Conservation (phyloP, 2,113 vertebrate species). For the Pycnonotus jocosus region DNA sequence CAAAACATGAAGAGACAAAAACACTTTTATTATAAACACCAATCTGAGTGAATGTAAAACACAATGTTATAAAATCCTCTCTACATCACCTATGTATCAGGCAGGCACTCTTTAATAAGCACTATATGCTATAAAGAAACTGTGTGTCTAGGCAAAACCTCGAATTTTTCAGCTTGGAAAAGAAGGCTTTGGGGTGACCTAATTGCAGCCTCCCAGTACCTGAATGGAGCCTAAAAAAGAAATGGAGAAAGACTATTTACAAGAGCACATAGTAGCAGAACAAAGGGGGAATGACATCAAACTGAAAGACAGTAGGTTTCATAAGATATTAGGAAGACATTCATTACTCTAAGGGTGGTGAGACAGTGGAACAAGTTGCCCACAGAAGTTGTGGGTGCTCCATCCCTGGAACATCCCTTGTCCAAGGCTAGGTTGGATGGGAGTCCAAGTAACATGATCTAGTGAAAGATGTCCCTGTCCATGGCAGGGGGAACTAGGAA, state of each 20-base stretch:
- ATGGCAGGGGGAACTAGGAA: not conserved
- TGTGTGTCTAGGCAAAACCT: not conserved
- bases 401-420: not conserved
- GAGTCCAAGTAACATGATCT: not conserved
- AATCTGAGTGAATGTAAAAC: not conserved
- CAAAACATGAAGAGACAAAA: not conserved
- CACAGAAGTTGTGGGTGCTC: not conserved
- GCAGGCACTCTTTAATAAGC: not conserved
- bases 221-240: not conserved
- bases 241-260: not conserved
- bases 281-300: not conserved
- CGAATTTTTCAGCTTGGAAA: not conserved
- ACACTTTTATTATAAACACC: not conserved
- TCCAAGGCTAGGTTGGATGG: not conserved
- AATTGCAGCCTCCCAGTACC: not conserved
- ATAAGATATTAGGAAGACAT: not conserved
- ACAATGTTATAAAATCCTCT: not conserved
- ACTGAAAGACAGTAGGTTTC: not conserved
- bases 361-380: not conserved
- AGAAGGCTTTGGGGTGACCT: not conserved
- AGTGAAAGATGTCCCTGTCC: not conserved
- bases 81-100: not conserved
- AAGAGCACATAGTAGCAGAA: not conserved
- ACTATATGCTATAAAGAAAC: not conserved
- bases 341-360: no score